Evolutionary conservation across 2,797 vertebrate genomes (phyloP).

Genomic region (Rachycentron canadum): DNA sequence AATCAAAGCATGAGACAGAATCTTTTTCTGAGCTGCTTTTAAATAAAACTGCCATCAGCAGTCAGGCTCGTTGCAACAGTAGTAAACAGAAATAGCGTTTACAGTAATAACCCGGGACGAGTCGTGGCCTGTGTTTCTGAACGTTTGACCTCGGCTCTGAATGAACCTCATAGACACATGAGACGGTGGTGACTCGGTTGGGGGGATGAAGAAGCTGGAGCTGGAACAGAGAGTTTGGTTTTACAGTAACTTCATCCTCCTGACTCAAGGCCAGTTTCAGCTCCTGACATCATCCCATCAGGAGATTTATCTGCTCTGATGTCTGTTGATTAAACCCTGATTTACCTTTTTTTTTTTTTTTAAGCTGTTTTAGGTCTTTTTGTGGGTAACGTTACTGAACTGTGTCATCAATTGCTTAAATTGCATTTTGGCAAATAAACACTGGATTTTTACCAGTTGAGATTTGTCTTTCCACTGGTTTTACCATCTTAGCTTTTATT

Average conservation of each 20-base stretch:
- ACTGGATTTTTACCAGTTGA: background rate
- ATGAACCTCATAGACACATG: conserved; percentile 38
- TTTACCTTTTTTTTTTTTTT: background rate
- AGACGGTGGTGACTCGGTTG: conserved; percentile 23
- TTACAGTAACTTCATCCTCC: conserved; percentile 19
- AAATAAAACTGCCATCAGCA: conserved; percentile 10
- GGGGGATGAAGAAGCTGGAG: conserved; percentile 25
- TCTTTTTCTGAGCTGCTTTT: background rate
- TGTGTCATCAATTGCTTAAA: background rate
- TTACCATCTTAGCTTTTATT: background rate
- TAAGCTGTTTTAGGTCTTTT: background rate
- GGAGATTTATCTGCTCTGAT: conserved; percentile 12
- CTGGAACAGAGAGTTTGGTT: conserved; percentile 36
- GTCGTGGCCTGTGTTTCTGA: conserved; percentile 20
- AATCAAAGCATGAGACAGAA: background rate
- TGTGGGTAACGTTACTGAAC: background rate
- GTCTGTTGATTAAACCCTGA: conserved; percentile 20
- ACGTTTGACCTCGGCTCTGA: conserved; percentile 36
- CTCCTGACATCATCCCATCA: conserved; percentile 42
- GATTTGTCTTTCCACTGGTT: background rate
- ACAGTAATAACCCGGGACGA: conserved; percentile 3
- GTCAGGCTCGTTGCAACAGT: background rate
- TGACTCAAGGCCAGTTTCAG: conserved; percentile 16
- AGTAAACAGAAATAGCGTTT: conserved; percentile 16
- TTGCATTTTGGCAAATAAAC: background rate